Percentiles rank a stretch among this genome's conserved stretches.
Evolutionary conservation across 1,140 invertebrate species (phyloP).

Genomic region (Drosophila tsacasi): DNA sequence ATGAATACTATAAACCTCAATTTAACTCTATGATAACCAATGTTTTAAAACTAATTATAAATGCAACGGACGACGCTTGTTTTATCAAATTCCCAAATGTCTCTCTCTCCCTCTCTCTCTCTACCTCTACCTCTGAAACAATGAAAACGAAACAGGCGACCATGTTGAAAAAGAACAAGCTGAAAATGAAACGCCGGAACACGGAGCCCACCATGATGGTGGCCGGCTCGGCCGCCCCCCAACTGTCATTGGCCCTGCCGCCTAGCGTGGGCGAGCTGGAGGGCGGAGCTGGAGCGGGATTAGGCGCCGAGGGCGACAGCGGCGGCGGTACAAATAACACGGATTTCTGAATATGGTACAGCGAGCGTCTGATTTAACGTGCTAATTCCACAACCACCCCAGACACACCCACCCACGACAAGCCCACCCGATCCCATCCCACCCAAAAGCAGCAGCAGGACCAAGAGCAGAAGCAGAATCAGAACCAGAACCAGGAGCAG

Average conservation of each 20-base stretch:
- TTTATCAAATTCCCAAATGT: slow-evolving; percentile 20
- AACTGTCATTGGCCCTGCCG: slow-evolving; percentile 87
- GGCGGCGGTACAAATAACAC: slow-evolving; percentile 81
- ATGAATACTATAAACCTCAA: slow-evolving; percentile 24
- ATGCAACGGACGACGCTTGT: slow-evolving; percentile 59
- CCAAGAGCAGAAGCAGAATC: slow-evolving; percentile 24
- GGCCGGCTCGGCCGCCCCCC: slow-evolving; percentile 86
- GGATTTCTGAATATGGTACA: slow-evolving; percentile 88
- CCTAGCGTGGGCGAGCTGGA: slow-evolving; percentile 84
- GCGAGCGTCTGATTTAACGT: slow-evolving; percentile 88
- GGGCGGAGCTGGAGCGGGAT: slow-evolving; percentile 52
- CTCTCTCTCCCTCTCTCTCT: slow-evolving; percentile 7
- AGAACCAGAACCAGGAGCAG: slow-evolving; percentile 23
- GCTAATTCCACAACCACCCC: slow-evolving; percentile 69
- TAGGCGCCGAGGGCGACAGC: slow-evolving; percentile 82
- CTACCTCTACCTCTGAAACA: slow-evolving; percentile 5
- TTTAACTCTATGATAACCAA: slow-evolving; percentile 24
- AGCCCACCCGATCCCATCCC: slow-evolving; percentile 34
- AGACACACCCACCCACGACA: slow-evolving; percentile 38
- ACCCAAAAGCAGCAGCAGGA: slow-evolving; percentile 27
- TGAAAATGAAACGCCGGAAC: slow-evolving; percentile 97
- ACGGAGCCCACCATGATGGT: slow-evolving; percentile 95
- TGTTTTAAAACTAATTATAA: slow-evolving; percentile 34
- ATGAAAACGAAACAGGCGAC: slow-evolving; percentile 88
- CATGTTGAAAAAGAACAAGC: slow-evolving; percentile 96